Evolutionary conservation across 2,113 vertebrate species (phyloP), one percentile per base, ranked within the genome.

Genomic region (Equus przewalskii): DNA sequence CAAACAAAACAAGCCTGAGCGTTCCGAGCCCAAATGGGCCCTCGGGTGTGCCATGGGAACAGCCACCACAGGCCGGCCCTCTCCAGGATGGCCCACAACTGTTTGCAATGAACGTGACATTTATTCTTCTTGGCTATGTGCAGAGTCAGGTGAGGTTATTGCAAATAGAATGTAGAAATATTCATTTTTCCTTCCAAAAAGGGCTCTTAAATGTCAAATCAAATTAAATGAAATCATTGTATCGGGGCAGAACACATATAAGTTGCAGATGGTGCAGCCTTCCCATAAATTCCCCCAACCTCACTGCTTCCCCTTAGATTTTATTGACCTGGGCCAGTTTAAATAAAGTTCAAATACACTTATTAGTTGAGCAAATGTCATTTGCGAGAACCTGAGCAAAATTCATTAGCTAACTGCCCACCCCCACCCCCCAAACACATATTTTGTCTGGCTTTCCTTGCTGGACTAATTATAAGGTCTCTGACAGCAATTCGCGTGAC

Each of bases 331-430:
- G n/a, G 49, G 96, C 58, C 75, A 0, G 19, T 76, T 97, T 88
- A 97, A 97, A 62, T 60, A 83, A 95, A 98, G 81, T 93, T 98
- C 75, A 94, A 12, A 92, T 89, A 73, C 46, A 12, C 86, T 69
- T 62, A 65, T 56, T 84, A 94, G 83, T 72, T 67, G n/a, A 90
- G 75, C 92, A 94, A 94, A 94, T 90, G 91, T 46, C 89, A 60
- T 95, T 85, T 54, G 91, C 76, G 80, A 26, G 62, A 82, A 56
- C 73, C 83, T 54, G 76, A 93, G 73, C 28, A 94, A 93, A 94
- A 93, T 54, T 87, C 86, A 89, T 80, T 84, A 62, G 36, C 58
- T 33, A 24, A 46, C 28, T 33, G 30, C 69, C 49, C 30, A n/a
- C 1, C 9, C 11, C 9, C 8, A 9, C 14, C 16, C 4, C 7